These are phyloP conservation scores for Babylonia areolata DNA, from an alignment of 1,140 invertebrate genomes.

Conservation along the genomic window DNA sequence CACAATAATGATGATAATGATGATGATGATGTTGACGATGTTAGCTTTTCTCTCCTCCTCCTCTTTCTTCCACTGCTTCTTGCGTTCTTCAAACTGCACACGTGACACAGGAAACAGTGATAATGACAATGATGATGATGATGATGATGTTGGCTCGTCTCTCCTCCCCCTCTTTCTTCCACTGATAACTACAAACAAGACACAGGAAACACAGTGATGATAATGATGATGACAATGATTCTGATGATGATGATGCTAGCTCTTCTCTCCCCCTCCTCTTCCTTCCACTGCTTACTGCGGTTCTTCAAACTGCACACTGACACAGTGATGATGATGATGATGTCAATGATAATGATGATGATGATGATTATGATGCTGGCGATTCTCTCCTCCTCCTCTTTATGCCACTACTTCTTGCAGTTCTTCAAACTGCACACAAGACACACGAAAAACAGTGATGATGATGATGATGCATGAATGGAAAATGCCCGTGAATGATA, in stretches of 20 bases:
- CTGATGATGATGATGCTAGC: slow-evolving; percentile 55
- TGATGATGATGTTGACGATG: too few relatives aligned
- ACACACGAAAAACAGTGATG: neutral
- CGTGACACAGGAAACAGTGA: neutral
- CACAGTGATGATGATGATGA: neutral
- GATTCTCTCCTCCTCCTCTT: slow-evolving; percentile 76
- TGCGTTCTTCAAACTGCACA: slow-evolving; percentile 69
- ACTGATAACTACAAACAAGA: slow-evolving; percentile 70
- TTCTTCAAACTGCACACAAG: slow-evolving; percentile 60
- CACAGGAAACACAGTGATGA: neutral
- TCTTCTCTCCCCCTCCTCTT: slow-evolving; percentile 76
- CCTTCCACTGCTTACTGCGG: slow-evolving; percentile 75
- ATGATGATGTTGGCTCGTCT: slow-evolving; percentile 70
- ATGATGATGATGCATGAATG: too few relatives aligned
- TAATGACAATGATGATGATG: too few relatives aligned
- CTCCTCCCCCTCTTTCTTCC: slow-evolving; percentile 77
- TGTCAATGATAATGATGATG: too few relatives aligned
- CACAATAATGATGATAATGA: too few relatives aligned
- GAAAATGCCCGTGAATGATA: too few relatives aligned
- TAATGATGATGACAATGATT: too few relatives aligned
- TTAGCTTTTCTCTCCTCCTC: slow-evolving; percentile 68
- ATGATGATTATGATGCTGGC: slow-evolving; percentile 55
- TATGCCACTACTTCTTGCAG: slow-evolving; percentile 75
- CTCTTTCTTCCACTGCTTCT: slow-evolving; percentile 76
- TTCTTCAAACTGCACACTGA: slow-evolving; percentile 60